Base-by-base conservation (phyloP, 2,888 invertebrate species). In the Nasonovia ribisnigri region DNA sequence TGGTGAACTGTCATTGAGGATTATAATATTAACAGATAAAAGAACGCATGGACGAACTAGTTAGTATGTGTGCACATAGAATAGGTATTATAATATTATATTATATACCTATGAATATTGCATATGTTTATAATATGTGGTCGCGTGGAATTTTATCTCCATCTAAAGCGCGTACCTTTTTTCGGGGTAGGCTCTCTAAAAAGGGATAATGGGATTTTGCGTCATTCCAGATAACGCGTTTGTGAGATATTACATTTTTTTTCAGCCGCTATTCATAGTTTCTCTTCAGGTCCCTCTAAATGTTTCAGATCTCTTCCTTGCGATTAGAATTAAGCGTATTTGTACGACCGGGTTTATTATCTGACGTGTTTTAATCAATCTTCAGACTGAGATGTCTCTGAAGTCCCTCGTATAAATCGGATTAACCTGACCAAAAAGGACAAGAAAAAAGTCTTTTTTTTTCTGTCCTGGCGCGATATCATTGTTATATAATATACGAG, bases 191-290 rank as follows among this genome's bases (percentile, higher is more conserved):
- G 29, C 54, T 1, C n/a, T 88, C 87, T 24, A 67, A 88, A 90
- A 92, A 84, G 89, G 84, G 93, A 90, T 93, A 90, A 93, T 90
- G 84, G 89, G 93, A 84, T 89, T 93, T 93, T 24, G 88, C 54
- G 77, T 88, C 92, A 43, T 88, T 88, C 77, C 84, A 46, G 93
- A 90, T 92, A 88, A 77, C 88, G 42, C 77, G 54, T 3, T 48
- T 42, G 87, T 67, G 51, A 42, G 77, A 51, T 88, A 88, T 90
- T 87, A 77, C 77, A 77, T 90, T 46, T 77, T 36, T 87, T 16
- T 11, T n/a, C 57, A n/a, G 57, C 6, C 54, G 29, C 57, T 43
- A 42, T 84, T 77, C 77, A 88, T 29, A 36, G 6, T 11, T 54
- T 36, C 36, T 88, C 87, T 42, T 77, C 84, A 54, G 88, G 54